A percentile compares a stretch with the other conserved stretches of the same genome.
Conservation (phyloP, 2,797 vertebrate genomes). For the Coluber constrictor region DNA sequence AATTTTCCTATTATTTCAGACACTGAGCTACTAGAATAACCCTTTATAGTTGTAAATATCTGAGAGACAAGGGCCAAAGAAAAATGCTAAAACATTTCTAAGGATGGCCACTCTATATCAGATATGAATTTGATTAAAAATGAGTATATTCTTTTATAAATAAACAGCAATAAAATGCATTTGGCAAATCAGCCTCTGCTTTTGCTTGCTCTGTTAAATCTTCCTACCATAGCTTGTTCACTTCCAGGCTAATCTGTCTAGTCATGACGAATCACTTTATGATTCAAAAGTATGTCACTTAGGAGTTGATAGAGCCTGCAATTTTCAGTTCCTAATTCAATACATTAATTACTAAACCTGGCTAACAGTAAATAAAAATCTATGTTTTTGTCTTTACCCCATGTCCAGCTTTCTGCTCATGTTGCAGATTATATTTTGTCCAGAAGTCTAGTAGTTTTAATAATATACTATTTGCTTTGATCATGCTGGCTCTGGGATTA, state of each 20-base stretch:
- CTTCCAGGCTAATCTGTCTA: background rate
- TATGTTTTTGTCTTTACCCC: background rate
- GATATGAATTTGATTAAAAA: background rate
- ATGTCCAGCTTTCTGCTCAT: background rate
- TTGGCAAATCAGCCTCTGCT: background rate
- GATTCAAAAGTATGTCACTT: background rate
- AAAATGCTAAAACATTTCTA: background rate
- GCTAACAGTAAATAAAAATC: background rate
- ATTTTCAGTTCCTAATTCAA: background rate
- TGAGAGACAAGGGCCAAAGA: background rate
- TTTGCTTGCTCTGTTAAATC: background rate
- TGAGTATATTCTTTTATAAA: background rate
- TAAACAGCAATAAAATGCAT: background rate
- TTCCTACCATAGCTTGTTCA: background rate
- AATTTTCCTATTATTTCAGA: background rate
- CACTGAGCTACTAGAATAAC: background rate
- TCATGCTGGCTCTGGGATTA: background rate
- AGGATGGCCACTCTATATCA: background rate
- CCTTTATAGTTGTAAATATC: background rate
- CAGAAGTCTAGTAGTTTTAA: background rate
- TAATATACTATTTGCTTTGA: background rate
- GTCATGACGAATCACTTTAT: background rate
- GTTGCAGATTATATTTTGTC: background rate
- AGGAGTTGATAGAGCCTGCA: background rate
- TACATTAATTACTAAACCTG: background rate